Evolutionary conservation across 2,797 vertebrate species (phyloP).

Genomic region (Rhyacichthys aspro): DNA sequence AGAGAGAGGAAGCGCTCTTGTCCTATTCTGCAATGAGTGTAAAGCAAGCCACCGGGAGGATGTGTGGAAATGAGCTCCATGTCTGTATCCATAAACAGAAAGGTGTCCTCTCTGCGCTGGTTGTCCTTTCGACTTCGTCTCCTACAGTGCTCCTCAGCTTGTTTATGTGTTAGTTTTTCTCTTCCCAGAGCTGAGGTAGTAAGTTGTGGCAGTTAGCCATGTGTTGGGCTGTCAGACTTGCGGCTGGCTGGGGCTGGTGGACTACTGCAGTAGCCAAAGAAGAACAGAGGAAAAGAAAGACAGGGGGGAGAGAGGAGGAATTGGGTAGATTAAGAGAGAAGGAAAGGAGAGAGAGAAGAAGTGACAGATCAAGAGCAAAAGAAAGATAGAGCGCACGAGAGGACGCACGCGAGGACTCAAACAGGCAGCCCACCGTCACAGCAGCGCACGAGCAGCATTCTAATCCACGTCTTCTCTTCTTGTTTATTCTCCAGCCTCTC

Average conservation of each 20-base stretch:
- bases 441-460: constrained; percentile 71
- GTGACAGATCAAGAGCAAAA: constrained; percentile 64
- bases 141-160: constrained; percentile 53
- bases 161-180: constrained; percentile 70
- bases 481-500: constrained; percentile 75
- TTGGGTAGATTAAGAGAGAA: constrained; percentile 46
- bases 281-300: constrained; percentile 44
- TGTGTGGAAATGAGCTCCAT: constrained; percentile 58
- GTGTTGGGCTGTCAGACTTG: constrained; percentile 81
- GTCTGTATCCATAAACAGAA: constrained; percentile 69
- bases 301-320: constrained; percentile 29
- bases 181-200: constrained; percentile 81
- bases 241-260: constrained; percentile 79
- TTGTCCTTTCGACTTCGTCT: constrained; percentile 46
- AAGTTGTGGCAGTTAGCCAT: constrained; percentile 85
- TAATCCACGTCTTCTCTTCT: constrained; percentile 73
- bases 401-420: constrained; percentile 65
- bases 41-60: constrained; percentile 57
- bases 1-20: constrained; percentile 64
- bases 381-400: constrained; percentile 66
- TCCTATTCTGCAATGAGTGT: constrained; percentile 71
- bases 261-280: constrained; percentile 80
- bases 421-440: constrained; percentile 77
- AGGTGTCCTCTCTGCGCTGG: constrained; percentile 58
- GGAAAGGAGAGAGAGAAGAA: constrained; percentile 36